These are phyloP conservation scores for Chroicocephalus ridibundus DNA, from an alignment of 2,113 vertebrate species.

Conservation along the genomic window DNA sequence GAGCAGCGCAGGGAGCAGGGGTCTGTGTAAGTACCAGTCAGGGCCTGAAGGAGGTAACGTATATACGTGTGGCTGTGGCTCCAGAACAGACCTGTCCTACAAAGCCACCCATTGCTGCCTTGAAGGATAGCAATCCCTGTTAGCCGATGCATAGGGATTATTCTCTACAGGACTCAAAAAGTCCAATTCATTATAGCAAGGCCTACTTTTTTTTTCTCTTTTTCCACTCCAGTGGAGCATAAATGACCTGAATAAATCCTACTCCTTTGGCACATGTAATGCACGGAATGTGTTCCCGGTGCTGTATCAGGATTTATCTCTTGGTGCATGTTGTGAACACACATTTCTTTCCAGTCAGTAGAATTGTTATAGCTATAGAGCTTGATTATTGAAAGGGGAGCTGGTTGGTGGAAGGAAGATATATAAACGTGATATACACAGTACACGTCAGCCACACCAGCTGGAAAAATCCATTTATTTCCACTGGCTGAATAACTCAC, in stretches of 20 bases:
- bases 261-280: constrained; percentile 59
- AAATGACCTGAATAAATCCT: constrained; percentile 67
- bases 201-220: constrained; percentile 10
- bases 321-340: constrained; percentile 51
- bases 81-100: not conserved
- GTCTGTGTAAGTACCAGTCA: fast-evolving
- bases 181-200: constrained; percentile 41
- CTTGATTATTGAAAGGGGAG: constrained; percentile 53
- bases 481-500: constrained; percentile 56
- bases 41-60: not conserved
- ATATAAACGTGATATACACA: constrained; percentile 60
- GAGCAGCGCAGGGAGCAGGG: not conserved
- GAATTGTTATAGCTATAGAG: constrained; percentile 55
- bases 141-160: not conserved
- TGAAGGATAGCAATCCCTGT: not conserved
- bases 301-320: constrained; percentile 66
- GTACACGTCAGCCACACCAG: constrained; percentile 26
- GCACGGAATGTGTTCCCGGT: constrained; percentile 26
- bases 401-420: constrained; percentile 43
- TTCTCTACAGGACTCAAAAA: not conserved
- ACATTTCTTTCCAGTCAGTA: constrained; percentile 64
- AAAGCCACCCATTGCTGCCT: not conserved
- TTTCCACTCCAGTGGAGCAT: constrained; percentile 63
- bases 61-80: not conserved
- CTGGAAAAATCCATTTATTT: constrained; percentile 67